Conservation (phyloP, 2,888 invertebrate genomes). For the Lamellibrachia satsuma region DNA sequence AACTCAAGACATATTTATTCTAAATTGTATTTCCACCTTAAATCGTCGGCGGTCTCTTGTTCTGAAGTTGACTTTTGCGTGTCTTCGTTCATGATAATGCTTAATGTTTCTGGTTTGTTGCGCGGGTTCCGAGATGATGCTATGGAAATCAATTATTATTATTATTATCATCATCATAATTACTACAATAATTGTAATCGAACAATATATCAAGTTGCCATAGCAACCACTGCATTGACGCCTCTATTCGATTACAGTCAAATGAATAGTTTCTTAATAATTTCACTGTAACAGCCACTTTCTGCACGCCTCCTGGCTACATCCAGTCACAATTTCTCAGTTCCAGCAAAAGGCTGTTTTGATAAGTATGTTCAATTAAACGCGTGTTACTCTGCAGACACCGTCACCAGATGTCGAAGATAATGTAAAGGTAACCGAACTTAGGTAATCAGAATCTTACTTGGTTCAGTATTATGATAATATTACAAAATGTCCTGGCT, state of each 20-base stretch:
- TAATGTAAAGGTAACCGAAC: neutral
- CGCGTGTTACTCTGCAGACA: neutral
- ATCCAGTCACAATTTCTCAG: neutral
- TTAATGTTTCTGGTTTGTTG: too few relatives aligned
- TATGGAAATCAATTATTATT: too few relatives aligned
- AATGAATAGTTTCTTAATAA: neutral
- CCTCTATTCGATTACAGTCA: neutral
- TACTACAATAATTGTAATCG: neutral
- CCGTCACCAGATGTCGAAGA: neutral
- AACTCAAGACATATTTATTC: too few relatives aligned
- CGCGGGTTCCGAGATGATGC: too few relatives aligned
- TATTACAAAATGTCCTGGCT: neutral
- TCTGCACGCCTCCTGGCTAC: neutral
- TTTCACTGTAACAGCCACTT: neutral
- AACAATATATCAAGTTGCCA: neutral
- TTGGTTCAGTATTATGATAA: neutral
- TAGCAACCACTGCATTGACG: neutral
- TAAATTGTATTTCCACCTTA: too few relatives aligned
- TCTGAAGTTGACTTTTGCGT: too few relatives aligned
- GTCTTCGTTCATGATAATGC: too few relatives aligned
- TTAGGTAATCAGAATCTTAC: neutral
- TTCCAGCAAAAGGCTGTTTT: too few relatives aligned
- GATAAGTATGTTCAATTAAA: neutral
- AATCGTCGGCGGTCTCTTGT: too few relatives aligned
- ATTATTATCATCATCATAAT: neutral